Evolutionary conservation across 1,140 invertebrate species (phyloP).

Genomic region (Drosophila nebulosa): DNA sequence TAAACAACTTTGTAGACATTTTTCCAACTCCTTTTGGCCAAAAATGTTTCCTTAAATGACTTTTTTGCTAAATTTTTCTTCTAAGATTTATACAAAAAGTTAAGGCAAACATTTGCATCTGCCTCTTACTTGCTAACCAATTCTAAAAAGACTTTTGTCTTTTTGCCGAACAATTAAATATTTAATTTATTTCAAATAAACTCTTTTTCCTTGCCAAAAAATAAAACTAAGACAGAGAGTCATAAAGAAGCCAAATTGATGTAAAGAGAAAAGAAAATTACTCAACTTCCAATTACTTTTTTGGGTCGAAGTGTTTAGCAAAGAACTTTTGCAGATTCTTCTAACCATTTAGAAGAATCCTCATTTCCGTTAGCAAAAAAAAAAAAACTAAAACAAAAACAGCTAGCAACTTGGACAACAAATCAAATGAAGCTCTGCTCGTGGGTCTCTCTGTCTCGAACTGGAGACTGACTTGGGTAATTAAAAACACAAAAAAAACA

Average conservation of each 20-base stretch:
- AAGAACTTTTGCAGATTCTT: conserved; percentile 39
- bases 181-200: background rate
- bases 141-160: background rate
- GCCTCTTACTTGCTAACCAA: too few relatives aligned
- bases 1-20: too few relatives aligned
- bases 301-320: conserved; percentile 69
- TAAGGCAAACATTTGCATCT: too few relatives aligned
- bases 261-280: background rate
- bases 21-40: too few relatives aligned
- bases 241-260: too few relatives aligned
- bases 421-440: conserved; percentile 40
- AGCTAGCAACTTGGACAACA: conserved; percentile 10
- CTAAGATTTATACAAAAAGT: too few relatives aligned
- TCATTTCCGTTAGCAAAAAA: conserved; percentile 37
- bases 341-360: conserved; percentile 49
- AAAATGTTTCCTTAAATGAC: too few relatives aligned
- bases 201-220: background rate
- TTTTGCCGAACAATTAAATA: background rate
- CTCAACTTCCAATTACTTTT: conserved; percentile 35
- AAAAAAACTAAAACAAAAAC: background rate
- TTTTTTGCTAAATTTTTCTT: too few relatives aligned
- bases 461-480: conserved; percentile 26
- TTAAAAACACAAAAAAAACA: too few relatives aligned
- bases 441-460: background rate
- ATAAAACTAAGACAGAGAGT: too few relatives aligned